Base-by-base conservation (phyloP, 2,113 vertebrate genomes). In the Tupaia tana region DNA sequence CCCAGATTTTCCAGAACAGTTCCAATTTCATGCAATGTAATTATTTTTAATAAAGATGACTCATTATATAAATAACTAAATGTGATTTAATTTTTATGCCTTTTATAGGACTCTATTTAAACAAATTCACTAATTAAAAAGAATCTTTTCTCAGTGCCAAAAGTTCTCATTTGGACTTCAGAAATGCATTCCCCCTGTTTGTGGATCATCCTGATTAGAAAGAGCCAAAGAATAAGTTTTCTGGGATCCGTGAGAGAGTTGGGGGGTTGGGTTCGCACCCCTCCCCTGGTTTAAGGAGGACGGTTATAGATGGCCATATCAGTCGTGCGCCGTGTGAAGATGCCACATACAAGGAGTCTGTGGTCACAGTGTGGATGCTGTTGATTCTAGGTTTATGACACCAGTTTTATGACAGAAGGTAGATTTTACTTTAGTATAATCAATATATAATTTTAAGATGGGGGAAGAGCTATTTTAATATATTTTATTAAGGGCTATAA, bases 1-100 rank as follows among this genome's bases (percentile, higher is more conserved):
- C 84, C 85, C 59, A 90, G 61, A 70, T 93, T 96, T 93, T 88
- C 93, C 73, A 96, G 82, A 82, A 83, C 63, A 78, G n/a, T 86
- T 95, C n/a, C 54, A 77, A 88, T 80, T 94, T 90, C 67, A 88
- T 90, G 59, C n/a, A 71, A 20, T 20, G 25, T 84, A 90, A 69
- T 87, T 74, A 25, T 84, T 92, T 92, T 87, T 71, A 64, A 94
- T 83, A 90, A 93, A 90, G 82, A 79, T 94, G 19, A 7, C 54
- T 92, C 59, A 83, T 84, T 90, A 91, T 75, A 81, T 89, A 93
- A 94, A 43, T 84, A 91, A 64, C 31, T 67, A 88, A 75, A 82
- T 86, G 54, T 88, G 74, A 91, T 69, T 94, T 93, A 78, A 94
- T 80, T 93, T 86, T 16, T 84, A 87, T 74, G 34, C 73, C 22